Conservation (phyloP, 2,888 invertebrate genomes). For the Conus canariensis region DNA sequence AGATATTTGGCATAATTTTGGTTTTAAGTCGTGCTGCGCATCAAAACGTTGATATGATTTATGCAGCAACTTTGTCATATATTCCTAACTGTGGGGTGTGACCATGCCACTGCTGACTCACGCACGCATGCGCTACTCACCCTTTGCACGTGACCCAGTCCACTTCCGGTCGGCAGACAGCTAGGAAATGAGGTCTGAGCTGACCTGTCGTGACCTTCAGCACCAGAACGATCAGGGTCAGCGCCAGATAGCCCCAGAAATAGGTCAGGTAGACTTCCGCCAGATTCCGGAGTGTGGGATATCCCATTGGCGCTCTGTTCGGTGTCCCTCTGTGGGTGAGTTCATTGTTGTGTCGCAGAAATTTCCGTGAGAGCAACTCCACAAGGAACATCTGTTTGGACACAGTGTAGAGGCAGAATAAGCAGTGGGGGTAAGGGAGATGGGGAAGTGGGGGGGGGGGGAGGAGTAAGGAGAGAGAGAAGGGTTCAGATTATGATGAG, state of each 20-base stretch:
- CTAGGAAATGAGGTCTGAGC: conserved; percentile 94
- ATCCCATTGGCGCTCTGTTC: not conserved
- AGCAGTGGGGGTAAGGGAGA: not conserved
- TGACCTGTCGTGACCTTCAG: conserved; percentile 95
- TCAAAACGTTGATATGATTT: too few species aligned
- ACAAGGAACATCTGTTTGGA: not conserved
- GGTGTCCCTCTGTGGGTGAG: not conserved
- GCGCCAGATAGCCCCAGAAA: conserved; percentile 90
- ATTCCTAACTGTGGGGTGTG: not conserved
- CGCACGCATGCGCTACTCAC: not conserved
- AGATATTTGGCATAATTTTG: too few species aligned
- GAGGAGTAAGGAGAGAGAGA: not conserved
- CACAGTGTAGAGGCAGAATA: not conserved
- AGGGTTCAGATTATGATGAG: not conserved
- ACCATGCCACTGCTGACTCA: not conserved
- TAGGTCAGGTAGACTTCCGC: conserved; percentile 79
- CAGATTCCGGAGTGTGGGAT: not conserved
- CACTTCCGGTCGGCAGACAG: conserved; percentile 88
- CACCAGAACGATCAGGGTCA: conserved; percentile 92
- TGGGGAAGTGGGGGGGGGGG: not conserved
- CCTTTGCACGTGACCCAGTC: conserved; percentile 37
- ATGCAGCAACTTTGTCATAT: not conserved
- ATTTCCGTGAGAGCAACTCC: not conserved
- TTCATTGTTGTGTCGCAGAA: too few species aligned
- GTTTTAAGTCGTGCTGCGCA: too few species aligned